These are phyloP conservation scores for Catagonus wagneri DNA, from an alignment of 2,113 vertebrate species.

Conservation along the genomic window DNA sequence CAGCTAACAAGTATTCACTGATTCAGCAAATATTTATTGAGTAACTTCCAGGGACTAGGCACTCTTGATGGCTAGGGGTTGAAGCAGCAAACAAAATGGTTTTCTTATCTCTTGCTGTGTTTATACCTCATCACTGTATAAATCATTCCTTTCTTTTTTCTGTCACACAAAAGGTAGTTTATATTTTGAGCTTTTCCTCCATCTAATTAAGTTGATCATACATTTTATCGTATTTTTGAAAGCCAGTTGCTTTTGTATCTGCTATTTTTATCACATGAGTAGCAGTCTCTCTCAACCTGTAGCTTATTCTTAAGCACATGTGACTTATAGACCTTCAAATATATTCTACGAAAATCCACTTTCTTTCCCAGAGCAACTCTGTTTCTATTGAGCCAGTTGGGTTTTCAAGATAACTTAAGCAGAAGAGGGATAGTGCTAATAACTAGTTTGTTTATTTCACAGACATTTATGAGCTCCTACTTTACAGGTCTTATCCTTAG, in stretches of 20 bases:
- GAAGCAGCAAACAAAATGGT: not conserved
- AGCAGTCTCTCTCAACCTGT: not conserved
- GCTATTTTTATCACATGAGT: not conserved
- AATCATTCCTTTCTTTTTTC: not conserved
- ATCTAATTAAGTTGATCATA: not conserved
- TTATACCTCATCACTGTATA: not conserved
- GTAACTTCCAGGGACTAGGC: not conserved
- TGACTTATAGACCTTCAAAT: not conserved
- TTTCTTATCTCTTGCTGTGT: not conserved
- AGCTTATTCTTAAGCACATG: not conserved
- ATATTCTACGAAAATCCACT: not conserved
- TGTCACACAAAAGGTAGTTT: not conserved
- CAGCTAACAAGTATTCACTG: not conserved
- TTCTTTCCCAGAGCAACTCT: not conserved
- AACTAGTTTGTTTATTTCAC: not conserved
- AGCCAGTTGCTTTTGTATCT: not conserved
- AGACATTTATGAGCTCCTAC: not conserved
- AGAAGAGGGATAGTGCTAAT: not conserved
- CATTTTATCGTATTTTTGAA: constrained; percentile 17
- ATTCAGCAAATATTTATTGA: not conserved
- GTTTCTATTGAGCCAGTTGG: not conserved
- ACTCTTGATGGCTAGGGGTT: not conserved
- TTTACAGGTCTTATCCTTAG: not conserved
- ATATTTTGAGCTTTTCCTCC: not conserved
- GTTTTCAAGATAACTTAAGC: constrained; percentile 18